A percentile compares a stretch with the other conserved stretches of the same genome.
phyloP scores from a whole-genome alignment of 2,888 invertebrate species.

The Lasius fuliginosus region DNA sequence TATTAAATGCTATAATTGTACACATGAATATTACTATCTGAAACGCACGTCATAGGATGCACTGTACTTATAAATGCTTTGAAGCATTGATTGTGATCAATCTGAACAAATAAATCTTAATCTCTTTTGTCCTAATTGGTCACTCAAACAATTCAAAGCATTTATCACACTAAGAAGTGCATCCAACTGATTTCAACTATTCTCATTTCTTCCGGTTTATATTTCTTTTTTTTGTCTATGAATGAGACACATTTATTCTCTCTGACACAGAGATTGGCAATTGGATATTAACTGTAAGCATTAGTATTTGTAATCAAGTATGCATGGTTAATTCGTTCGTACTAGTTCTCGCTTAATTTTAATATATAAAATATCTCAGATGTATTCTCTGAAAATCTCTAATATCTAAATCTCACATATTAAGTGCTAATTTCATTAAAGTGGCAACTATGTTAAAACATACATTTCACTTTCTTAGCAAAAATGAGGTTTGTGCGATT shows the following conservation, averaged over 20 bases:
- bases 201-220: neutral
- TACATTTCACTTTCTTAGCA: no score
- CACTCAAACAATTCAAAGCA: neutral
- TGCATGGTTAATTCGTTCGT: neutral
- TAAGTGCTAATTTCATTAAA: no score
- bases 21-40: conserved; percentile 11
- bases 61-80: neutral
- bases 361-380: neutral
- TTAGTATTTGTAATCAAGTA: neutral
- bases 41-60: no score
- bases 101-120: no score
- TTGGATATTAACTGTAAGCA: neutral
- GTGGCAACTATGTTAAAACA: no score
- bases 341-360: neutral
- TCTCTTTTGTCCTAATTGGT: neutral
- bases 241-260: neutral
- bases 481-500: no score
- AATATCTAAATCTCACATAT: no score
- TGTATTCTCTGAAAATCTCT: neutral
- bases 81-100: no score
- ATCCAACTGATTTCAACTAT: conserved; percentile 1
- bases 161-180: neutral
- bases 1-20: conserved; percentile 42
- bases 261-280: neutral
- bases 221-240: neutral